Evolutionary conservation across 2,113 vertebrate species (phyloP).

Genomic region (Heterotilapia buettikoferi): DNA sequence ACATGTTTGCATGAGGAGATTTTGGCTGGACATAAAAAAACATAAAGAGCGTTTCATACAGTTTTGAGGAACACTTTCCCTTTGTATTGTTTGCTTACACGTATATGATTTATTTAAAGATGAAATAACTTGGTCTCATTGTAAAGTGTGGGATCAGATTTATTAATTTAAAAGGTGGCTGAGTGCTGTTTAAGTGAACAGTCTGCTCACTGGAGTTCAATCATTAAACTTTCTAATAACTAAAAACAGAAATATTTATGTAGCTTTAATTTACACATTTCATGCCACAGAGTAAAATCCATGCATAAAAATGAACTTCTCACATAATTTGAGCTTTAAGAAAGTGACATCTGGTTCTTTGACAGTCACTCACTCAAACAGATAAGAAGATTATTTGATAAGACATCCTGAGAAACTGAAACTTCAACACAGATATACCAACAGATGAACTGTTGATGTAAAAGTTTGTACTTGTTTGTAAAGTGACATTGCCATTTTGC

Average conservation of each 20-base stretch:
- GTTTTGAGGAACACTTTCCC: background rate
- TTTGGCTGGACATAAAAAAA: no score
- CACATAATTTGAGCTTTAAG: background rate
- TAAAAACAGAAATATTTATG: background rate
- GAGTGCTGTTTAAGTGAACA: no score
- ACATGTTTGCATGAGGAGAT: background rate
- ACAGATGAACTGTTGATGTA: background rate
- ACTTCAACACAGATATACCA: background rate
- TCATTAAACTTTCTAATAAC: no score
- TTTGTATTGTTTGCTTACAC: background rate
- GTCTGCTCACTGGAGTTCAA: no score
- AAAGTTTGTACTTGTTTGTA: background rate
- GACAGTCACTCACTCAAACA: background rate
- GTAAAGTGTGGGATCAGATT: no score
- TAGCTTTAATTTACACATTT: background rate
- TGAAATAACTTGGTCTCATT: background rate
- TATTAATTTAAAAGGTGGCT: no score
- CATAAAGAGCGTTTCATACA: accelerated
- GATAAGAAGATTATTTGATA: background rate
- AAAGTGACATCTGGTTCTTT: background rate
- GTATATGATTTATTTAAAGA: background rate
- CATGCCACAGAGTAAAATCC: background rate
- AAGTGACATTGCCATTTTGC: background rate
- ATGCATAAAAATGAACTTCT: background rate
- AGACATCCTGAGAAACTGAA: background rate